Base-by-base conservation (phyloP, 2,888 invertebrate genomes). In the Drosophila neoperkinsi region DNA sequence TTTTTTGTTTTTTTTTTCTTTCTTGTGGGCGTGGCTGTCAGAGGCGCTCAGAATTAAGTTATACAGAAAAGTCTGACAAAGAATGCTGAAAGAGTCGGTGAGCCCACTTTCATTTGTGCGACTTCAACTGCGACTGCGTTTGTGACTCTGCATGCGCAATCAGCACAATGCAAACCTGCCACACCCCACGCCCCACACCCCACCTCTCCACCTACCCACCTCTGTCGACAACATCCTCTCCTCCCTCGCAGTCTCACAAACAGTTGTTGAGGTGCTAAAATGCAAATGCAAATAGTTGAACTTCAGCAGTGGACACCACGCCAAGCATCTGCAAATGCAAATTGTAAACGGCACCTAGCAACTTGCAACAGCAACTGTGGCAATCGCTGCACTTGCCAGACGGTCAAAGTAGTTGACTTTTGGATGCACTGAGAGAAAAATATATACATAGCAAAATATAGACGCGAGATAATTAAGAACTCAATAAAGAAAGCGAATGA, bases 81-180 rank as follows among this genome's bases (percentile, higher is more conserved):
- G 80, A 82, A 70, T 82, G 69, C 73, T 46, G 64, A 62, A 61
- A 61, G 62, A 64, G 61, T 59, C 56, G 62, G 41, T 43, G 69
- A 46, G 60, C 77, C 77, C 81, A 79, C 79, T 79, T 79, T 79
- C 79, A 81, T 81, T 79, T 67, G 53, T 63, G 46, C 57, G 30
- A 49, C 50, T 55, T 57, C 61, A 79, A 72, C 74, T 56, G 28
- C 52, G 31, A 36, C 74, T 64, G 63, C 53, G 71, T 87, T 72
- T 88, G 90, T 89, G 87, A 82, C 87, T 88, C 72, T 84, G 87
- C 87, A 89, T 87, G 90, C 84, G 85, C 87, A 88, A 88, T 88
- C 87, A 88, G 90, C 90, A 84, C 87, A 88, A 88, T 78, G 74
- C 76, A 68, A 81, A 41, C 21, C 38, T n/a, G 49, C n/a, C n/a